Percentiles rank a stretch among this genome's conserved stretches.
These are phyloP conservation scores for Eurystomus glaucurus DNA, from an alignment of 2,797 vertebrate species.

Conservation along the genomic window DNA sequence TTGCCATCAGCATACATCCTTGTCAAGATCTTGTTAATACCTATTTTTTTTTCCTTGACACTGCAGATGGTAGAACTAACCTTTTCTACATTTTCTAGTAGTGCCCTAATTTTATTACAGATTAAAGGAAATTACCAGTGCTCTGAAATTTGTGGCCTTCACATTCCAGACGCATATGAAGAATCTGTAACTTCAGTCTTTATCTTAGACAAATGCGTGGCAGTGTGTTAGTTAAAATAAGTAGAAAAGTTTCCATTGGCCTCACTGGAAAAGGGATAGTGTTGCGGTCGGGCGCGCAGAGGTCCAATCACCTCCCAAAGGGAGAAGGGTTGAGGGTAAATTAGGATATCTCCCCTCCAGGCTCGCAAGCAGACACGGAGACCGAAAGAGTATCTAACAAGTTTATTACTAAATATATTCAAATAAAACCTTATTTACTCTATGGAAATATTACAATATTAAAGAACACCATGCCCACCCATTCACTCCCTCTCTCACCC, in stretches of 20 bases:
- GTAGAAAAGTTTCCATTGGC: not conserved
- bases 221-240: not conserved
- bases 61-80: not conserved
- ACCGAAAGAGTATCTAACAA: no score
- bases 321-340: no score
- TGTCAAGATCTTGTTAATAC: not conserved
- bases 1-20: not conserved
- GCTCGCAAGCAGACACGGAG: no score
- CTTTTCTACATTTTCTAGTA: not conserved
- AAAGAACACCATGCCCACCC: no score
- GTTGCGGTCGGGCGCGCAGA: no score
- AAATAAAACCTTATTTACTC: no score
- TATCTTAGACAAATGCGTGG: not conserved
- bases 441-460: no score
- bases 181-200: not conserved
- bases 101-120: not conserved
- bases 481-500: no score
- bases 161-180: not conserved
- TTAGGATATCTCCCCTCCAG: no score
- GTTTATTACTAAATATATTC: no score
- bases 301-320: no score
- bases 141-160: not conserved
- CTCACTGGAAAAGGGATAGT: not conserved
- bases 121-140: not conserved
- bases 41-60: not conserved